Percentiles rank a stretch among this genome's conserved stretches.
Conservation (phyloP, 2,113 vertebrate species). For the Falcunculus frontatus region DNA sequence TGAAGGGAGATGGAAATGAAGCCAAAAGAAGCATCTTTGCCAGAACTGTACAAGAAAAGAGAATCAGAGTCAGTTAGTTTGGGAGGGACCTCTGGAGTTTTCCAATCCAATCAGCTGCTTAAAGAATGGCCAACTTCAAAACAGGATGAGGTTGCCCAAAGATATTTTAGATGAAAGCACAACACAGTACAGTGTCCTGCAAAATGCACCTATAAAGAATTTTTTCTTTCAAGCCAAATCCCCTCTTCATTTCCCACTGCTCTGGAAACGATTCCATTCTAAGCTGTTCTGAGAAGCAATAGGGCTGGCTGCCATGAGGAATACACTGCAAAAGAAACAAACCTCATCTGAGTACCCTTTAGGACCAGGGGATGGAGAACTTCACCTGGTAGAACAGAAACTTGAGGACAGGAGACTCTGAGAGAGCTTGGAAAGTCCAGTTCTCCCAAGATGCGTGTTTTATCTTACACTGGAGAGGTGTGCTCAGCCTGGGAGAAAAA, state of each 20-base stretch:
- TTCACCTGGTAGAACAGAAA: not conserved
- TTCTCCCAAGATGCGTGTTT: not conserved
- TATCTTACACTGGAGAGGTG: not conserved
- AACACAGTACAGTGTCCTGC: not conserved
- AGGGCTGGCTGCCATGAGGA: not conserved
- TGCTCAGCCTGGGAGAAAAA: not conserved
- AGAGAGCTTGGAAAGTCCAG: not conserved
- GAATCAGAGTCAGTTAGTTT: not conserved
- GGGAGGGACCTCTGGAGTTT: not conserved
- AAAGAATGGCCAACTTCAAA: not conserved
- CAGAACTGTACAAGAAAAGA: slow-evolving; percentile 1
- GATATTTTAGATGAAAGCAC: not conserved
- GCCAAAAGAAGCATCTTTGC: not conserved
- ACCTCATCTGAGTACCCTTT: not conserved
- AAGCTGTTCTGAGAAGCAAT: not conserved
- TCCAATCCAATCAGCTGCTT: not conserved
- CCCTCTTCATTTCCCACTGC: not conserved
- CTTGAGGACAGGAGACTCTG: not conserved
- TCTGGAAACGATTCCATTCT: not conserved
- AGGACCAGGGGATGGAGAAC: not conserved
- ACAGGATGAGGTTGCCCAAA: not conserved
- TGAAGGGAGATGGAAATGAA: not conserved
- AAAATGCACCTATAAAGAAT: not conserved
- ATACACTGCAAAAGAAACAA: not conserved
- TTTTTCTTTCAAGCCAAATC: not conserved